Evolutionary conservation across 53 echinoderm and acorn worm genomes (phyloP).

Genomic region (Patiria pectinifera): DNA sequence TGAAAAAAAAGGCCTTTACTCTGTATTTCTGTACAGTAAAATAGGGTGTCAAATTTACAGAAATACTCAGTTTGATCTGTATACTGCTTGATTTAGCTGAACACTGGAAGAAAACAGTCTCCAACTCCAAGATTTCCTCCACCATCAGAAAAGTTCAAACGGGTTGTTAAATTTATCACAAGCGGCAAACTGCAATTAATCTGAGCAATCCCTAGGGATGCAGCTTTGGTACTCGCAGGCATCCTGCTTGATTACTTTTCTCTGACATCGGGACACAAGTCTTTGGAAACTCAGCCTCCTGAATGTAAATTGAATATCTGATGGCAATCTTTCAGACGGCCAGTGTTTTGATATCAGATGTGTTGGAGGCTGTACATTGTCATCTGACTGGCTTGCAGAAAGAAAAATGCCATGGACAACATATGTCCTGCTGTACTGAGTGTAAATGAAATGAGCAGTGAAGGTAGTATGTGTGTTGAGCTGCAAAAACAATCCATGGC

Average conservation of each 20-base stretch:
- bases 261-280: conserved; percentile 24
- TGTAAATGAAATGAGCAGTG: not conserved
- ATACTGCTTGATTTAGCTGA: not conserved
- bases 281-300: conserved; percentile 38
- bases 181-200: conserved; percentile 57
- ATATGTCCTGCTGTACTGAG: not conserved
- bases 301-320: conserved; percentile 58
- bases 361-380: conserved; percentile 3
- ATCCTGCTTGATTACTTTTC: conserved; percentile 40
- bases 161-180: conserved; percentile 39
- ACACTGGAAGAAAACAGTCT: conserved; percentile 13
- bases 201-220: conserved; percentile 34
- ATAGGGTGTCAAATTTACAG: not conserved
- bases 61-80: not conserved
- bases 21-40: not conserved
- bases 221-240: not conserved
- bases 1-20: not conserved
- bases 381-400: not conserved
- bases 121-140: not conserved
- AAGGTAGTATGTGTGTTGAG: not conserved
- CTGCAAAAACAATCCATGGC: not conserved
- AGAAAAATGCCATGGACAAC: not conserved
- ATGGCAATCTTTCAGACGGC: conserved; percentile 18
- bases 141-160: not conserved
- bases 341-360: conserved; percentile 42